Evolutionary conservation across 2,113 vertebrate genomes (phyloP), one percentile per base, ranked within the genome.

Genomic region (Corythaeola cristata): DNA sequence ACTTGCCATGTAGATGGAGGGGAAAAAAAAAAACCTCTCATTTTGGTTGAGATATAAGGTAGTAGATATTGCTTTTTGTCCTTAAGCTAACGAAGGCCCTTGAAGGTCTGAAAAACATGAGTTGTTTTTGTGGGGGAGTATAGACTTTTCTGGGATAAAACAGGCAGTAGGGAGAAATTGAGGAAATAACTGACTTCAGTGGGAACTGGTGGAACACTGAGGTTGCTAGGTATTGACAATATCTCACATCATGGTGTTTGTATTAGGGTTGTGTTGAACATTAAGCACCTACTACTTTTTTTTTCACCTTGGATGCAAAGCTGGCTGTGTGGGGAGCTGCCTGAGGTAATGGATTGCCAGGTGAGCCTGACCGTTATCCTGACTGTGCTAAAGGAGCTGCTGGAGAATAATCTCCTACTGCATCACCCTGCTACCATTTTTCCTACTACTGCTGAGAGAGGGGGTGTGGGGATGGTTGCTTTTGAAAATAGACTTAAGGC

Each of bases 241-340:
- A 50, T 3, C 32, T 72, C 4, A 1, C 3, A 3, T 39, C n/a
- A 15, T 13, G 26, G 4, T 41, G 3, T 20, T 18, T 37, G 32
- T 14, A 11, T 12, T 63, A 16, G 19, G 35, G 35, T 44, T 59
- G 35, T 37, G 41, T 19, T 27, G 60, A 59, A 37, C 11, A 6
- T 10, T 7, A 24, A 56, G 6, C 18, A 28, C 11, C 15, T 60
- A 8, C 12, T 44, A 8, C 12, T 44, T 32, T 28, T 6, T 11
- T 55, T 67, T 19, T 37, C 3, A 15, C 24, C 20, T 21, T n/a
- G 73, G 63, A 17, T 59, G 24, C 32, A 11, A 59, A 68, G 52
- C 60, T 52, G 59, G 22, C 60, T 56, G 11, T 4, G 21, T 64
- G 76, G 41, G 59, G 39, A 49, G 41, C 76, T 53, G 23, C 76